A percentile compares a stretch with the other conserved stretches of the same genome.
These are phyloP conservation scores for Rhegmatorhina hoffmannsi DNA, from an alignment of 2,113 vertebrate genomes.

Conservation along the genomic window DNA sequence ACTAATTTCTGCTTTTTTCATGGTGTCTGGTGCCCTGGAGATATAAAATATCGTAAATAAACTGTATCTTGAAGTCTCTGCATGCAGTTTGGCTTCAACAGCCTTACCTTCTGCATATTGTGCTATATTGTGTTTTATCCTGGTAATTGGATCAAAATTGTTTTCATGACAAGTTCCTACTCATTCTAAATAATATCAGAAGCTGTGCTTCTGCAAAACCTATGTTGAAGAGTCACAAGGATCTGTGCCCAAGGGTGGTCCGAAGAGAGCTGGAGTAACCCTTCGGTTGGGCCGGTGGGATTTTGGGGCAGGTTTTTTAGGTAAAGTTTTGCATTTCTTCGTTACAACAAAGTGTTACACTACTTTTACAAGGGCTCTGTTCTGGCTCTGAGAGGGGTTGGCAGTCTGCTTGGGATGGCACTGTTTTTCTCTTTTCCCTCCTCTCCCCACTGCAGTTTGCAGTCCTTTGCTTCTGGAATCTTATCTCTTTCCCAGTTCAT, in stretches of 20 bases:
- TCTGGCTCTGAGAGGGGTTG: neutral
- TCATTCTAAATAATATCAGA: neutral
- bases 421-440: neutral
- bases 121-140: neutral
- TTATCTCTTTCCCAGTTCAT: neutral
- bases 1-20: neutral
- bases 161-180: neutral
- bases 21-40: neutral
- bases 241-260: neutral
- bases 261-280: neutral
- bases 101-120: neutral
- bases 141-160: neutral
- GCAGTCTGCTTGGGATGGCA: neutral
- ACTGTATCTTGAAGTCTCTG: neutral
- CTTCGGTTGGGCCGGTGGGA: neutral
- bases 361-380: neutral
- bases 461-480: neutral
- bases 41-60: neutral
- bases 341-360: neutral
- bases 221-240: accelerated
- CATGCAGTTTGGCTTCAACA: neutral
- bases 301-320: neutral
- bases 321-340: neutral
- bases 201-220: neutral
- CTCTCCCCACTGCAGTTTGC: neutral